Evolutionary conservation across 2,888 invertebrate genomes (phyloP).

Genomic region (Drosophila flavopinicola): DNA sequence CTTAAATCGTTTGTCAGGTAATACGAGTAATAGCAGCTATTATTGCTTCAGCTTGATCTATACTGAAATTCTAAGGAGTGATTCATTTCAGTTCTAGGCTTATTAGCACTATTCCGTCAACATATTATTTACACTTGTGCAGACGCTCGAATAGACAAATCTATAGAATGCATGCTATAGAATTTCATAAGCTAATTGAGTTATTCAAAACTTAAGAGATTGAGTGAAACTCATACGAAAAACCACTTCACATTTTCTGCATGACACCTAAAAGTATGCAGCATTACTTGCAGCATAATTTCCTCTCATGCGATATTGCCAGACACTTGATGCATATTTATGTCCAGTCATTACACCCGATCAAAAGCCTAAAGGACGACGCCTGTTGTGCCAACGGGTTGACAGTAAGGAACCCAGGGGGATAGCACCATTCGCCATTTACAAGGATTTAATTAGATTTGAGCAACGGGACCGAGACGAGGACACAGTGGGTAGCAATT

Average conservation of each 20-base stretch:
- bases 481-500: constrained; percentile 29
- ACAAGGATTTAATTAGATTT: constrained; percentile 22
- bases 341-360: not conserved
- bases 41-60: not conserved
- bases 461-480: constrained; percentile 1
- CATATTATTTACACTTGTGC: constrained; percentile 17
- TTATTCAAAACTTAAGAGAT: not conserved
- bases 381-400: not conserved
- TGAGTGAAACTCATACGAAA: constrained; percentile 7
- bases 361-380: not conserved
- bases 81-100: constrained; percentile 28
- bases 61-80: not conserved
- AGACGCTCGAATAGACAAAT: constrained; percentile 18
- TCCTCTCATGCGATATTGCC: constrained; percentile 12
- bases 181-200: constrained; percentile 1
- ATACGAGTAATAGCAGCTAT: not conserved
- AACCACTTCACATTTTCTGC: constrained; percentile 6
- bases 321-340: not conserved
- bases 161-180: constrained; percentile 4
- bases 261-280: constrained; percentile 34
- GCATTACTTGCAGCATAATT: not conserved
- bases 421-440: not conserved
- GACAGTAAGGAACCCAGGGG: not conserved
- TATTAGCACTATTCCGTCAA: constrained; percentile 40
- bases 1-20: not conserved